Percentiles rank a stretch among this genome's conserved stretches.
Evolutionary conservation across 2,797 vertebrate species (phyloP).

Genomic region (Eospalax fontanierii): DNA sequence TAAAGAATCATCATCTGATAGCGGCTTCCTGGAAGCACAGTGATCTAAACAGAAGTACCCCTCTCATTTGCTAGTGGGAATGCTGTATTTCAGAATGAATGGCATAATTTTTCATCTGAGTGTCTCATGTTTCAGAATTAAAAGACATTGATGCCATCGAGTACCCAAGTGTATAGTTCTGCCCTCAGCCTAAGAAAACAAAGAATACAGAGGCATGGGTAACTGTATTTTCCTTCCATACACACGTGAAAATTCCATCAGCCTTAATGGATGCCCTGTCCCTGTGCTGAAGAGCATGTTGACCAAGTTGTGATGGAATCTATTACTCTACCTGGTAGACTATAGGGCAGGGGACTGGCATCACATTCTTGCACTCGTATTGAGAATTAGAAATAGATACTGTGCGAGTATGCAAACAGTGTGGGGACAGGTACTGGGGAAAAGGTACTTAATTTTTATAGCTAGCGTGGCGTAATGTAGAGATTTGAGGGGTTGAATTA

Average conservation of each 20-base stretch:
- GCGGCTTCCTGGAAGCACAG: slow-evolving; percentile 41
- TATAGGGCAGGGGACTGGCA: neutral
- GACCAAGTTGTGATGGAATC: slow-evolving; percentile 37
- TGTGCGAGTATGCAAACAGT: neutral
- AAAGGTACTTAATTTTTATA: slow-evolving; percentile 51
- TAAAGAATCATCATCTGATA: slow-evolving; percentile 48
- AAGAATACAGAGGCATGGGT: neutral
- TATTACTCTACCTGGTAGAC: slow-evolving; percentile 19
- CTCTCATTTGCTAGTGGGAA: slow-evolving; percentile 40
- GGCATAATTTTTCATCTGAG: slow-evolving; percentile 33
- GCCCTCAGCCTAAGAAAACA: slow-evolving; percentile 64
- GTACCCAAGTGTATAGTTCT: slow-evolving; percentile 15
- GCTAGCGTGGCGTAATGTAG: neutral
- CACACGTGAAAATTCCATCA: slow-evolving; percentile 44
- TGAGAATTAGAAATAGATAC: neutral
- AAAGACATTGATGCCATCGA: slow-evolving; percentile 46
- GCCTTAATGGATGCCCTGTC: slow-evolving; percentile 45
- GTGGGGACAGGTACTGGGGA: neutral
- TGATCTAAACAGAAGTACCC: slow-evolving; percentile 56
- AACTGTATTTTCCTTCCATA: slow-evolving; percentile 26
- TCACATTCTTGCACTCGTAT: slow-evolving; percentile 8
- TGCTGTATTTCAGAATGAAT: slow-evolving; percentile 34
- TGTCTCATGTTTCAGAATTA: slow-evolving; percentile 71
- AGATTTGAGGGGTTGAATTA: slow-evolving; percentile 9
- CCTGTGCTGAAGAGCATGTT: neutral